A percentile compares a stretch with the other conserved stretches of the same genome.
These are phyloP conservation scores for Sarcophaga variegata DNA, from an alignment of 2,888 invertebrate genomes.

Conservation along the genomic window DNA sequence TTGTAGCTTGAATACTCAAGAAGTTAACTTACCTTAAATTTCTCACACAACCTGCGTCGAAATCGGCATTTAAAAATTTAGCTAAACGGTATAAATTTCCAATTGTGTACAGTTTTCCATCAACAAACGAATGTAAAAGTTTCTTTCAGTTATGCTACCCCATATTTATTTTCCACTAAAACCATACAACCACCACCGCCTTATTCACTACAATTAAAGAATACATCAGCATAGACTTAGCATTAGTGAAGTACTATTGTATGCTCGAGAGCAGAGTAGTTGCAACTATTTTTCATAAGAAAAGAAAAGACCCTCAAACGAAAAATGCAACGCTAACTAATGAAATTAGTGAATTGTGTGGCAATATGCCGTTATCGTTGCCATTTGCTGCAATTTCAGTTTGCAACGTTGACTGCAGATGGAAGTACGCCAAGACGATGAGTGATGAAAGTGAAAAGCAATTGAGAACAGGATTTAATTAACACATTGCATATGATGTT, in stretches of 20 bases:
- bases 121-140: neutral
- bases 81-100: neutral
- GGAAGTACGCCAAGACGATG: neutral
- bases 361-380: neutral
- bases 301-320: neutral
- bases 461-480: constrained; percentile 59
- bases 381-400: neutral
- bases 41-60: neutral
- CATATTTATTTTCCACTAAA: too few relatives aligned
- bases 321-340: constrained; percentile 32
- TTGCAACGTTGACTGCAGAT: neutral
- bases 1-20: too few relatives aligned
- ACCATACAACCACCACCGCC: neutral
- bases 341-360: constrained; percentile 25
- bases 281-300: neutral
- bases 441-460: constrained; percentile 20
- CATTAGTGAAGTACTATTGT: neutral
- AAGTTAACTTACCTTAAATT: neutral
- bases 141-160: neutral
- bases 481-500: constrained; percentile 44
- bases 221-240: neutral
- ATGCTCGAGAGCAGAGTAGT: neutral
- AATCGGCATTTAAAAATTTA: neutral
- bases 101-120: neutral
- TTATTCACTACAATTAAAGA: neutral